Conservation (phyloP, 2,888 invertebrate genomes). For the Hydraecia micacea region DNA sequence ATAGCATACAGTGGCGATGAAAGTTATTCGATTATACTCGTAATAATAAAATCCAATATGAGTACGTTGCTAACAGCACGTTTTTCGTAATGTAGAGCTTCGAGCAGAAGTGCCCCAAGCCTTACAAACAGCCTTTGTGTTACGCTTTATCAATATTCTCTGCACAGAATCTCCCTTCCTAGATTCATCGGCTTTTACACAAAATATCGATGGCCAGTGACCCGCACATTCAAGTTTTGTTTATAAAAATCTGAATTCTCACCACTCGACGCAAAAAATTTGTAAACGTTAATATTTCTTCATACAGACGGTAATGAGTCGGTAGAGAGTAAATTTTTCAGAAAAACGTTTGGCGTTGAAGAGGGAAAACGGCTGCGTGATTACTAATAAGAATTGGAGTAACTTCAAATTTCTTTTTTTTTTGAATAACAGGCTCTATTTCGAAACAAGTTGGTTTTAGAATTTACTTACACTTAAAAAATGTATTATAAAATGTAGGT, state of each 20-base stretch:
- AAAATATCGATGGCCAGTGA: constrained; percentile 52
- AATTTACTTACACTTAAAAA: constrained; percentile 14
- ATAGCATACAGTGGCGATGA: not conserved
- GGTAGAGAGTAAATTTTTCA: constrained; percentile 43
- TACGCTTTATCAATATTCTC: constrained; percentile 53
- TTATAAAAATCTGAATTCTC: constrained; percentile 44
- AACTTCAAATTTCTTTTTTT: constrained; percentile 58
- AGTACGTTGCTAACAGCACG: constrained; percentile 33
- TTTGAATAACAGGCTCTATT: constrained; percentile 38
- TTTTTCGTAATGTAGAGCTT: constrained; percentile 50
- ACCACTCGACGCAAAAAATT: constrained; percentile 43
- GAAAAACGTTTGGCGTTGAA: constrained; percentile 57
- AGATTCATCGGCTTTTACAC: constrained; percentile 21
- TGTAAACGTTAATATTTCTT: constrained; percentile 52
- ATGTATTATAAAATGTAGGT: constrained; percentile 1
- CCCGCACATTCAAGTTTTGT: constrained; percentile 49
- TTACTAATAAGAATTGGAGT: constrained; percentile 60
- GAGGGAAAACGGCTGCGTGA: constrained; percentile 55
- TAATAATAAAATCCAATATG: constrained; percentile 35
- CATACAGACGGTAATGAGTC: constrained; percentile 52
- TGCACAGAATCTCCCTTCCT: constrained; percentile 44
- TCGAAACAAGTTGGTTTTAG: constrained; percentile 36
- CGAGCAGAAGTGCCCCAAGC: constrained; percentile 47
- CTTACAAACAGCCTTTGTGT: constrained; percentile 48
- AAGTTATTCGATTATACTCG: constrained; percentile 22